A percentile compares a stretch with the other conserved stretches of the same genome.
These are phyloP conservation scores for Myotis findleyi DNA, from an alignment of 2,797 vertebrate species.

Conservation along the genomic window DNA sequence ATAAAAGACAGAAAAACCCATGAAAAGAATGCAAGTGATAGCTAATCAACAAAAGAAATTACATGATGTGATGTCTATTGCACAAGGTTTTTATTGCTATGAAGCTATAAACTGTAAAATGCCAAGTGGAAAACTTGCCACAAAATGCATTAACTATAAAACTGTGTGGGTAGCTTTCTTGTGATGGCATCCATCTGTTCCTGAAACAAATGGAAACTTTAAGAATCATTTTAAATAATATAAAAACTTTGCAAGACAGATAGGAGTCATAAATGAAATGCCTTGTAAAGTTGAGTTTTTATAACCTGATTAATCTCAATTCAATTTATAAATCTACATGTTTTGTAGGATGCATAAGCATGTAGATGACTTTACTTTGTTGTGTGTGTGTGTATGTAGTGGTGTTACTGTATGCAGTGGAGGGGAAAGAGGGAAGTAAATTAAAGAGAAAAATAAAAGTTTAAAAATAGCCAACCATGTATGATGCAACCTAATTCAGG, in stretches of 20 bases:
- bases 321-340: background rate
- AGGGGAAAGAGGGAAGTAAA: background rate
- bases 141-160: constrained; percentile 26
- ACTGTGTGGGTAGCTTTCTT: background rate
- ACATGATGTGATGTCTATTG: background rate
- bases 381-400: background rate
- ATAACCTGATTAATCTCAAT: constrained; percentile 25
- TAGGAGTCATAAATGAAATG: background rate
- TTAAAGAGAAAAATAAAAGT: background rate
- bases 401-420: background rate
- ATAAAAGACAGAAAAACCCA: background rate
- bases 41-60: background rate
- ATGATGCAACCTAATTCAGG: background rate
- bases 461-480: background rate
- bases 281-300: background rate
- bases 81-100: background rate
- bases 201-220: background rate
- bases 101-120: constrained; percentile 32
- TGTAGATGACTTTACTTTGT: background rate
- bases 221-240: background rate
- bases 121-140: constrained; percentile 32
- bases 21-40: constrained; percentile 17
- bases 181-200: constrained; percentile 7
- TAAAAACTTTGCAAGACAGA: constrained; percentile 25
- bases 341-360: background rate